Conservation (phyloP, 2,797 vertebrate genomes). For the Propithecus deckenii region DNA sequence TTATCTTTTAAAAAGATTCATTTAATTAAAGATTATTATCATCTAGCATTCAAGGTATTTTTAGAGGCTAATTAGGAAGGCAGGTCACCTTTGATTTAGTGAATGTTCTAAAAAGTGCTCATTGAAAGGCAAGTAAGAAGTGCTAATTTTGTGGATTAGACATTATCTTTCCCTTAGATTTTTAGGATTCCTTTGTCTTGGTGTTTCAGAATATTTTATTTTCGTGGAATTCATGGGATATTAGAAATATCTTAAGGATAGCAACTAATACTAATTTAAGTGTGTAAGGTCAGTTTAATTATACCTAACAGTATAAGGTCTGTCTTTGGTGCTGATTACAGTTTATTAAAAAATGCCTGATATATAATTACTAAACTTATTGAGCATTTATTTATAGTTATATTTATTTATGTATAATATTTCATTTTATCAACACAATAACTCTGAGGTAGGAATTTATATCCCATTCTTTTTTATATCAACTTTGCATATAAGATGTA, state of each 20-base stretch:
- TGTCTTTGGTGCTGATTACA: neutral
- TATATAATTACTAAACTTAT: constrained; percentile 31
- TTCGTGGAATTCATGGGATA: constrained; percentile 23
- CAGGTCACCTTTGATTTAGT: constrained; percentile 74
- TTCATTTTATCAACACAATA: constrained; percentile 4
- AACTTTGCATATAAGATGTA: constrained; percentile 11
- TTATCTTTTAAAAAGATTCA: constrained; percentile 71
- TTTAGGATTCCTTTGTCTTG: constrained; percentile 67
- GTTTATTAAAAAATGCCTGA: constrained; percentile 44
- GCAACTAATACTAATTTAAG: neutral
- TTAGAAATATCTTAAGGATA: constrained; percentile 43
- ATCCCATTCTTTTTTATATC: neutral
- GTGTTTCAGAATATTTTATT: constrained; percentile 64
- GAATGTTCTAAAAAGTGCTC: constrained; percentile 68
- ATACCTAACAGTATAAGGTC: neutral
- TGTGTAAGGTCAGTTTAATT: constrained; percentile 33
- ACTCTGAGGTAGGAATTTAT: constrained; percentile 6
- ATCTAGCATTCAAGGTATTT: constrained; percentile 74
- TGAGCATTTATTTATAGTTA: constrained; percentile 20
- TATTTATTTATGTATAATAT: constrained; percentile 4
- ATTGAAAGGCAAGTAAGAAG: constrained; percentile 70
- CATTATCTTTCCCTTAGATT: constrained; percentile 61
- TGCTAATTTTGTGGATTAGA: constrained; percentile 69
- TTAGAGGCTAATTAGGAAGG: constrained; percentile 77
- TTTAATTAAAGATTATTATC: constrained; percentile 78